Evolutionary conservation across 2,888 invertebrate genomes (phyloP), one percentile per base, ranked within the genome.

Genomic region (Tetranychus truncatus): DNA sequence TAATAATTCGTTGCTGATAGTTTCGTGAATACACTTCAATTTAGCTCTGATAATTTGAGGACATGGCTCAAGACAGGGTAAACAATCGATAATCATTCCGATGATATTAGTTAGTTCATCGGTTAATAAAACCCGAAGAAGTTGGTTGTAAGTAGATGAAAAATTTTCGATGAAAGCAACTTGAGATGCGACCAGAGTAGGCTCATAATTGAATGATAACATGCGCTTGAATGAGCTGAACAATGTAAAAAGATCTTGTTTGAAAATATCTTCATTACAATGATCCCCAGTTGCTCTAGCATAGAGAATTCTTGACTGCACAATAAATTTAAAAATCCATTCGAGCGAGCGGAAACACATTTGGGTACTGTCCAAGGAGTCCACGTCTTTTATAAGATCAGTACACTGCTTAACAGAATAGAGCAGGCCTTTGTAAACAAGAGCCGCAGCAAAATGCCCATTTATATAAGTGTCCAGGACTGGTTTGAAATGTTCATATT

Each of bases 401-500:
- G 92, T 91, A 84, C 91, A 90, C 81, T 93, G 92, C 80, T 91
- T 90, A 1, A 95, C 91, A 78, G 93, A 93, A 15, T 89, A 77
- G 15, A 79, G 74, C 45, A 80, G 75, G 45, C 80, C 80, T 74
- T 78, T 93, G 84, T 95, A 94, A 21, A 95, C 95, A 18, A 95
- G 85, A 0, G 95, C 92, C 1, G 94, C 94, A 0, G 95, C 92
- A 84, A 96, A 95, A 82, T 94, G 94, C 79, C 91, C 91, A 79
- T 90, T 90, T 74, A 95, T 93, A 81, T 96, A 96, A 1, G 91
- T 91, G 81, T 95, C 93, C 83, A 95, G 88, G 0, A 95, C 93
- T 0, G 94, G 92, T 79, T 91, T 89, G 83, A 95, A 95, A 81
- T 95, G 93, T 81, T 94, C 92, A 83, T 94, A 95, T 80, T 94